Evolutionary conservation across 2,797 vertebrate species (phyloP).

Genomic region (Sebastiscus tertius): DNA sequence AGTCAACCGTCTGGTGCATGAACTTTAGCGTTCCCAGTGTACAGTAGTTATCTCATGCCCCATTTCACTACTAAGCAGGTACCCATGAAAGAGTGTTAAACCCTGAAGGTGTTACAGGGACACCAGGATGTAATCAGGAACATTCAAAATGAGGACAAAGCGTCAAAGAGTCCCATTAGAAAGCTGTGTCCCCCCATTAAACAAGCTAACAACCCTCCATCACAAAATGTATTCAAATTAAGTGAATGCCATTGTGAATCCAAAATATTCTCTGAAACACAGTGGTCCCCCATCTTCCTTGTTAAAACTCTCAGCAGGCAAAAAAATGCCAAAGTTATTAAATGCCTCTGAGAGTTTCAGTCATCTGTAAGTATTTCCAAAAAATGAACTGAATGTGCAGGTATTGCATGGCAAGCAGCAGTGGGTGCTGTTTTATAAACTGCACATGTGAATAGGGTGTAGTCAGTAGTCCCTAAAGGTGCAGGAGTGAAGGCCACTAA

Average conservation of each 20-base stretch:
- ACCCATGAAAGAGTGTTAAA: conserved; percentile 15
- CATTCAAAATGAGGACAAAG: conserved; percentile 5
- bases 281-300: background rate
- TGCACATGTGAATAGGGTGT: background rate
- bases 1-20: conserved; percentile 42
- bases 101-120: conserved; percentile 15
- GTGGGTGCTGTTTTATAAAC: background rate
- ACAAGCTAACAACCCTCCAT: background rate
- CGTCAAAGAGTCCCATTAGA: background rate
- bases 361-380: background rate
- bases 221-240: conserved; percentile 17
- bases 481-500: background rate
- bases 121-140: background rate
- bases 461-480: background rate
- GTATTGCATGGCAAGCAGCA: background rate
- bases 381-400: conserved; percentile 1
- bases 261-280: conserved; percentile 7
- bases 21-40: conserved; percentile 22
- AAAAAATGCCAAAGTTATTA: background rate
- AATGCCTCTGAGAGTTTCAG: background rate
- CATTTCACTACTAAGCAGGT: conserved; percentile 15
- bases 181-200: conserved; percentile 6
- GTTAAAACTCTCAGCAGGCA: conserved; percentile 13
- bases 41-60: conserved; percentile 5
- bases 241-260: background rate